Percentiles rank a stretch among this genome's conserved stretches.
phyloP scores from a whole-genome alignment of 2,888 invertebrate species.

The Drosophila pseudotakahashii region DNA sequence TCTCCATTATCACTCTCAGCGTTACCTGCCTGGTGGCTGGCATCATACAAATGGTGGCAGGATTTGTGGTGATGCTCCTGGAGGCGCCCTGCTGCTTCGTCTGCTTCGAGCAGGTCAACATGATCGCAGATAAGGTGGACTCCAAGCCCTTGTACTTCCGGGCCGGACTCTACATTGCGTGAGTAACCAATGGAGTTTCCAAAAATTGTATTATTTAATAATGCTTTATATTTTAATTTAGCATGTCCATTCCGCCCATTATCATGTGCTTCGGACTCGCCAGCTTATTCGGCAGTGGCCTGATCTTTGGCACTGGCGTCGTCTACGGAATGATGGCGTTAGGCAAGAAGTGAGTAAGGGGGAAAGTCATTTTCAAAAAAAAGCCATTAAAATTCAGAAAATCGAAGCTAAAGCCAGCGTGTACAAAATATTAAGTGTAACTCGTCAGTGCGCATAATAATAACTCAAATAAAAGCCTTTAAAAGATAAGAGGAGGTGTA shows the following conservation, averaged over 20 bases:
- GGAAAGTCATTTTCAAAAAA: not conserved
- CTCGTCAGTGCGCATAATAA: too few relatives aligned
- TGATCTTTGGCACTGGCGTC: conserved; percentile 94
- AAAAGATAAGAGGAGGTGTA: too few relatives aligned
- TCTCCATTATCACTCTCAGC: conserved; percentile 87
- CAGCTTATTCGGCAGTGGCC: conserved; percentile 93
- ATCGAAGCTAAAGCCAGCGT: too few relatives aligned
- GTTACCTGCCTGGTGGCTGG: conserved; percentile 90
- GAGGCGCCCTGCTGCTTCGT: conserved; percentile 99
- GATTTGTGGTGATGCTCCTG: conserved; percentile 93
- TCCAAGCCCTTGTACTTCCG: conserved; percentile 95
- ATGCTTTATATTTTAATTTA: conserved; percentile 81
- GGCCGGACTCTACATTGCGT: conserved; percentile 93
- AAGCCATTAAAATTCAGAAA: not conserved
- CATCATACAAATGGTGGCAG: conserved; percentile 94
- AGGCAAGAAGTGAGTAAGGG: conserved; percentile 95
- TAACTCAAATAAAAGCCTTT: too few relatives aligned
- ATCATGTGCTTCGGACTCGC: conserved; percentile 90
- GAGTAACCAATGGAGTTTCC: conserved; percentile 82
- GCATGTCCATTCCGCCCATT: conserved; percentile 92
- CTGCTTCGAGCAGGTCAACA: conserved; percentile 97
- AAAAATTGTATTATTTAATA: not conserved
- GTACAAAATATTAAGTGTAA: too few relatives aligned
- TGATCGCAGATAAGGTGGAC: conserved; percentile 92
- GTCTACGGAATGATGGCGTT: conserved; percentile 97